phyloP scores from a whole-genome alignment of 2,888 invertebrate species.

The Mythimna ferrago region DNA sequence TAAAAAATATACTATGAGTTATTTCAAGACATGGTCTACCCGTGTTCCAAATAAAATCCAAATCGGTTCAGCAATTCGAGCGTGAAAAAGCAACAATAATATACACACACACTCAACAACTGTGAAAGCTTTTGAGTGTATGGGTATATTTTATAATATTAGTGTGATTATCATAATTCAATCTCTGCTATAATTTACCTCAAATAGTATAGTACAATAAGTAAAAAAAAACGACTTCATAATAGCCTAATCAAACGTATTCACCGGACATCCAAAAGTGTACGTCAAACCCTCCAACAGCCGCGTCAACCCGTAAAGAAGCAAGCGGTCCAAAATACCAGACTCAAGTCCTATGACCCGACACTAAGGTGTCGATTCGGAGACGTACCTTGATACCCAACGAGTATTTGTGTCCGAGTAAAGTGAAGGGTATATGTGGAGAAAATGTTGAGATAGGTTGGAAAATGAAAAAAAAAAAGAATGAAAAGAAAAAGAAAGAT shows the following conservation, averaged over 20 bases:
- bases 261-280: background rate
- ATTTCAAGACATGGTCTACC: too few relatives aligned
- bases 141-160: too few relatives aligned
- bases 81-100: too few relatives aligned
- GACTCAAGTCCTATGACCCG: conserved; percentile 70
- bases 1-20: too few relatives aligned
- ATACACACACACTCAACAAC: too few relatives aligned
- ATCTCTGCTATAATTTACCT: too few relatives aligned
- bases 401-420: conserved; percentile 61
- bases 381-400: conserved; percentile 74
- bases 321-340: conserved; percentile 62
- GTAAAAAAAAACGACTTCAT: too few relatives aligned
- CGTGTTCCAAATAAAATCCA: too few relatives aligned
- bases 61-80: too few relatives aligned
- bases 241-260: conserved; percentile 4
- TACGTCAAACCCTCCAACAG: conserved; percentile 43
- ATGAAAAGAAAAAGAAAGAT: background rate
- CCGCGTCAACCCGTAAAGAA: conserved; percentile 69
- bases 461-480: conserved; percentile 11
- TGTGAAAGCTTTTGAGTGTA: too few relatives aligned
- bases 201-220: too few relatives aligned
- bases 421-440: conserved; percentile 27
- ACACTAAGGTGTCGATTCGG: conserved; percentile 73
- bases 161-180: too few relatives aligned
- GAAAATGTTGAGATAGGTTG: conserved; percentile 31